A percentile compares a stretch with the other conserved stretches of the same genome.
These are phyloP conservation scores for Gallinago stenura DNA, from an alignment of 2,797 vertebrate genomes.

Conservation along the genomic window DNA sequence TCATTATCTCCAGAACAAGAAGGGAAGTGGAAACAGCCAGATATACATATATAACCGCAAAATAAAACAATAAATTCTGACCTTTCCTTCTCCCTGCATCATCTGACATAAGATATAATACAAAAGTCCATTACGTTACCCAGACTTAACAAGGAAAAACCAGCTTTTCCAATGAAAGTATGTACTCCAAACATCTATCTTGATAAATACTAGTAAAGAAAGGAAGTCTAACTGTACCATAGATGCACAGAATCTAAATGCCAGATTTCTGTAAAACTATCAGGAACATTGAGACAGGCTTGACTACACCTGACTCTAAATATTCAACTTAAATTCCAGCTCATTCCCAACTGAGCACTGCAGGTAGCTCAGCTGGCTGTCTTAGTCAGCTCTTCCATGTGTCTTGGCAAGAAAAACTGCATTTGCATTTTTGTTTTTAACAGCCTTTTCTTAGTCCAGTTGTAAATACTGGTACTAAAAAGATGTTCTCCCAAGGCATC, in stretches of 20 bases:
- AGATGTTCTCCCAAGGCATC: background rate
- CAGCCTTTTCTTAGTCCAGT: background rate
- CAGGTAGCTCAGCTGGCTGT: background rate
- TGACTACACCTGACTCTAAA: background rate
- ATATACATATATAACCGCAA: background rate
- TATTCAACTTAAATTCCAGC: background rate
- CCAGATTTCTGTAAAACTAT: background rate
- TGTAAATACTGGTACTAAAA: background rate
- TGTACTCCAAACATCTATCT: fast-evolving
- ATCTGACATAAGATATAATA: background rate
- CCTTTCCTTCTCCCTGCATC: background rate
- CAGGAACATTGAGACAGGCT: background rate
- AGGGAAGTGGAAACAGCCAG: background rate
- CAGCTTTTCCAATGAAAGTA: background rate
- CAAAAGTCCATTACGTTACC: background rate
- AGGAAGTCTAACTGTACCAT: background rate
- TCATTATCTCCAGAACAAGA: background rate
- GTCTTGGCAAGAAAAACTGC: background rate
- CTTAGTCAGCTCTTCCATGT: fast-evolving
- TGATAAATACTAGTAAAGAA: background rate
- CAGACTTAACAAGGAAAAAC: background rate
- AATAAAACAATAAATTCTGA: background rate
- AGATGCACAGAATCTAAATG: background rate
- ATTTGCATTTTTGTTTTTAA: background rate
- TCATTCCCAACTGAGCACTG: background rate